Percentiles rank a stretch among this genome's conserved stretches.
Conservation (phyloP, 2,113 vertebrate species). For the Protobothrops flavoviridis region DNA sequence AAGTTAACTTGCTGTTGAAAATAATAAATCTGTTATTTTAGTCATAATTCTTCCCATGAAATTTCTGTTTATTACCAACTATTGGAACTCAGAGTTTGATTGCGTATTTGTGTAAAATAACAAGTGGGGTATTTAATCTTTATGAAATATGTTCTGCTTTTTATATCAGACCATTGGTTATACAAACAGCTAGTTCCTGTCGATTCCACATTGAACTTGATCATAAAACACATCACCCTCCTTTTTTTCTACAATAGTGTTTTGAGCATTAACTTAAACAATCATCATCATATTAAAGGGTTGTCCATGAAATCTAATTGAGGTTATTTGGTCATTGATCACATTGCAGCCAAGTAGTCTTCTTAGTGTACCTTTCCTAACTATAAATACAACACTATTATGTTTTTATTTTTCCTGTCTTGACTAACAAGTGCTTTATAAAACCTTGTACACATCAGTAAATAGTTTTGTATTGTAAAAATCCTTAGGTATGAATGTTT, state of each 20-base stretch:
- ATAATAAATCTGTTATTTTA: not conserved
- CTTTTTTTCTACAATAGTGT: too few species aligned
- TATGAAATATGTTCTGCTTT: not conserved
- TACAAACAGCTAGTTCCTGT: not conserved
- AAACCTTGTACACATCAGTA: not conserved
- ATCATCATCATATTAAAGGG: too few species aligned
- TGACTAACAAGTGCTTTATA: too few species aligned
- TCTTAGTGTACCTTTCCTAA: too few species aligned
- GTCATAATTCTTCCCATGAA: not conserved
- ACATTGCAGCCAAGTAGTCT: too few species aligned
- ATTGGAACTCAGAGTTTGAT: not conserved
- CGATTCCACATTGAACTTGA: too few species aligned
- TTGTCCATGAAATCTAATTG: too few species aligned
- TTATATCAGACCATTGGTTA: not conserved
- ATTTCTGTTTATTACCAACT: not conserved
- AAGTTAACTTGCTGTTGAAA: not conserved
- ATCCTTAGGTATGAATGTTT: not conserved
- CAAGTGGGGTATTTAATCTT: not conserved
- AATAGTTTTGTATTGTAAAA: not conserved
- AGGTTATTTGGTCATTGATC: too few species aligned
- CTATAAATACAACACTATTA: too few species aligned
- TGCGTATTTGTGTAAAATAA: not conserved
- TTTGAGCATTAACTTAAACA: too few species aligned
- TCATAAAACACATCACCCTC: too few species aligned
- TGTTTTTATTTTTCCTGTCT: too few species aligned